phyloP scores from a whole-genome alignment of 2,888 invertebrate genomes.

The Heliconius erato region DNA sequence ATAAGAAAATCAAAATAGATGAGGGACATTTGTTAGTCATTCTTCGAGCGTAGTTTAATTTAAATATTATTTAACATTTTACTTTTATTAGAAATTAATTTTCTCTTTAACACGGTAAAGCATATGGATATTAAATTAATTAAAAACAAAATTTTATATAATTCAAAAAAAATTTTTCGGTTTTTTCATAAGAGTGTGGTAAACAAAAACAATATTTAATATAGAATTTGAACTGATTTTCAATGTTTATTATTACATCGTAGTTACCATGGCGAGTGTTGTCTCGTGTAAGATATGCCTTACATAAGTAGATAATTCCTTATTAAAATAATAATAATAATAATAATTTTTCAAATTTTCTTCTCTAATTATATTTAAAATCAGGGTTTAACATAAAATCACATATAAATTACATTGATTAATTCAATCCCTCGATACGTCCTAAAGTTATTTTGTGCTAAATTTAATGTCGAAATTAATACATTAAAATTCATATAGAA shows the following conservation, averaged over 20 bases:
- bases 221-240: slow-evolving; percentile 10
- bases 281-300: not conserved
- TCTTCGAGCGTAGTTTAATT: no score
- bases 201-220: slow-evolving; percentile 22
- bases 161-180: not conserved
- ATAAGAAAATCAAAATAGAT: not conserved
- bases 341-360: not conserved
- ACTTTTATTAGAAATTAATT: not conserved
- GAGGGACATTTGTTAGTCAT: no score
- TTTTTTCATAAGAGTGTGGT: not conserved
- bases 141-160: not conserved
- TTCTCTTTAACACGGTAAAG: not conserved
- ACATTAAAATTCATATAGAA: slow-evolving; percentile 4
- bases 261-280: slow-evolving; percentile 22
- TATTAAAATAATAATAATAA: not conserved
- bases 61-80: not conserved
- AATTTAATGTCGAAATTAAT: slow-evolving; percentile 2
- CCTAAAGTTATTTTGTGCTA: slow-evolving; percentile 10
- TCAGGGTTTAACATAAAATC: slow-evolving; percentile 32
- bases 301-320: slow-evolving; percentile 3
- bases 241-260: not conserved
- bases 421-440: slow-evolving; percentile 25
- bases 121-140: not conserved
- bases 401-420: slow-evolving; percentile 9
- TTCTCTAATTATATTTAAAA: slow-evolving; percentile 17